Evolutionary conservation across 2,113 vertebrate species (phyloP).

Genomic region (Nothobranchius furzeri): DNA sequence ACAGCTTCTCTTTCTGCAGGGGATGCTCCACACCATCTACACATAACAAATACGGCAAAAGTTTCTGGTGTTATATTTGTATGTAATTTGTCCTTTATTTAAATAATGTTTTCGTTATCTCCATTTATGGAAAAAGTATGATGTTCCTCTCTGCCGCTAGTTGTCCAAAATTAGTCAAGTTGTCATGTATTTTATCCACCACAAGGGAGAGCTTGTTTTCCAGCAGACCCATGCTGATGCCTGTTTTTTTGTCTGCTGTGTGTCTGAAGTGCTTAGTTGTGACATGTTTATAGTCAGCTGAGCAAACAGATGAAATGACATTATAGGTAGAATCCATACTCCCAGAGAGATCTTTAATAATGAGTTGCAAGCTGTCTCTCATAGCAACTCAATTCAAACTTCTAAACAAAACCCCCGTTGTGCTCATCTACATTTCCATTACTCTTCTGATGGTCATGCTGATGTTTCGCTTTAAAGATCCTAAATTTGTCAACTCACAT

Average conservation of each 20-base stretch:
- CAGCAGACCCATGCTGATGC: not conserved
- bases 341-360: not conserved
- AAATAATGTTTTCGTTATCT: too few species aligned
- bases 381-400: not conserved
- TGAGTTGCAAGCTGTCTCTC: not conserved
- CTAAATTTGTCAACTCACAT: constrained; percentile 1
- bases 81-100: too few species aligned
- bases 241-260: not conserved
- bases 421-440: not conserved
- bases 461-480: constrained; percentile 17
- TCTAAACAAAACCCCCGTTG: constrained; percentile 6
- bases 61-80: too few species aligned
- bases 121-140: too few species aligned
- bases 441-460: not conserved
- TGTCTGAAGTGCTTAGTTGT: not conserved
- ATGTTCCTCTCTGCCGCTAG: too few species aligned
- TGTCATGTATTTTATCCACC: not conserved
- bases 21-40: too few species aligned
- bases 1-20: too few species aligned
- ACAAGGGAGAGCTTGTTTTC: not conserved
- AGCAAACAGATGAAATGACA: constrained; percentile 56
- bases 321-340: constrained; percentile 22
- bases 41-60: too few species aligned
- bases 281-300: constrained; percentile 47
- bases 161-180: too few species aligned